Evolutionary conservation across 1,140 invertebrate genomes (phyloP).

Genomic region (Plutomurus gul): DNA sequence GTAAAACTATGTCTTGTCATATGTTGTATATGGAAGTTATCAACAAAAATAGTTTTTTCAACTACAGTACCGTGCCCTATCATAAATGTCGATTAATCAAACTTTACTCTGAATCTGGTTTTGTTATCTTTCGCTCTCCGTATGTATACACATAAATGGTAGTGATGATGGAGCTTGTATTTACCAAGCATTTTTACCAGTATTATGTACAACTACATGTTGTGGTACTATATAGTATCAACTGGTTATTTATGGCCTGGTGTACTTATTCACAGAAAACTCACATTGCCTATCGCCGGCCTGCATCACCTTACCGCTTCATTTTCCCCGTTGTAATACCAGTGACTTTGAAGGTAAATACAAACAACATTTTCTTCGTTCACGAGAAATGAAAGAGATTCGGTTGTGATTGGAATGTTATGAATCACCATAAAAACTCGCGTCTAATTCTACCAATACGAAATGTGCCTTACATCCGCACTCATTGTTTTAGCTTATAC

Average conservation of each 20-base stretch:
- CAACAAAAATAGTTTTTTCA: not conserved
- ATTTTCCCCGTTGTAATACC: no score
- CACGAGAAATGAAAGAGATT: not conserved
- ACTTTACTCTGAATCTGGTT: constrained; percentile 10
- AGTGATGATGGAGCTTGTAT: not conserved
- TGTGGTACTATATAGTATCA: no score
- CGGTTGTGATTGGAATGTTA: not conserved
- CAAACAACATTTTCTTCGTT: constrained; percentile 4
- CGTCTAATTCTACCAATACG: not conserved
- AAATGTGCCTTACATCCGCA: not conserved
- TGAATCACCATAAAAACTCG: not conserved
- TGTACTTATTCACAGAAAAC: no score
- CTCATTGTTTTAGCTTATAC: not conserved
- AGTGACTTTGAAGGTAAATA: no score
- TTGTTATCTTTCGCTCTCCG: constrained; percentile 1
- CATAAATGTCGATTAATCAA: constrained; percentile 28
- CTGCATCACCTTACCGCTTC: no score
- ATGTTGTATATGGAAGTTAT: not conserved
- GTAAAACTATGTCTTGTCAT: not conserved
- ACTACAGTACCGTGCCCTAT: not conserved
- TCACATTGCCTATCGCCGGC: no score
- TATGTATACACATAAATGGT: constrained; percentile 17
- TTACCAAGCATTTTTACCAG: no score
- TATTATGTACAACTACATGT: no score
- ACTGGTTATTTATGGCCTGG: no score